These are phyloP conservation scores for Turritopsis dohrnii DNA, from an alignment of 30 jellyfish, hydroid and myxozoan species.

Conservation along the genomic window DNA sequence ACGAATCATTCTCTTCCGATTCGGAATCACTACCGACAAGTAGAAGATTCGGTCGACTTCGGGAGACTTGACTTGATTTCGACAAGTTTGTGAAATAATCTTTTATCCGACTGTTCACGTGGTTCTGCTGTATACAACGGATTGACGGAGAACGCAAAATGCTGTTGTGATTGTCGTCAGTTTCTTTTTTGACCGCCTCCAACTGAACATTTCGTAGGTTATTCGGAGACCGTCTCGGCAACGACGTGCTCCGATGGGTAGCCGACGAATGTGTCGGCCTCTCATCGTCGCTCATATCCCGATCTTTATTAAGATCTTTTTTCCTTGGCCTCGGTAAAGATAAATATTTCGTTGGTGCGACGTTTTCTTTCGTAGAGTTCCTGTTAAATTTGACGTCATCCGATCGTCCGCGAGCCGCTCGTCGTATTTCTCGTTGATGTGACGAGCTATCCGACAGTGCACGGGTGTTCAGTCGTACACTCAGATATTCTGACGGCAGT, in stretches of 20 bases:
- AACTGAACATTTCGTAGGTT: neutral
- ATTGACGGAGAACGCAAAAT: constrained; percentile 30
- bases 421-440: neutral
- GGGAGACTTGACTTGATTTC: constrained; percentile 9
- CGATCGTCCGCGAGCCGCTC: neutral
- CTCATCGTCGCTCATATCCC: neutral
- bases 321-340: constrained; percentile 14
- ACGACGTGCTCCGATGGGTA: constrained; percentile 37
- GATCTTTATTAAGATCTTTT: neutral
- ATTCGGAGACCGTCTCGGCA: constrained; percentile 23
- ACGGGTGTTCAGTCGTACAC: neutral
- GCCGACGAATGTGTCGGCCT: neutral
- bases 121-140: constrained; percentile 36
- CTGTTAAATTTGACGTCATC: neutral
- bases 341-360: constrained; percentile 2
- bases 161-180: constrained; percentile 1
- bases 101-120: constrained; percentile 24
- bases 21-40: constrained; percentile 24
- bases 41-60: constrained; percentile 36
- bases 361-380: neutral
- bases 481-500: constrained; percentile 9
- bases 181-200: constrained; percentile 1
- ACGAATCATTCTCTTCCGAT: constrained; percentile 31
- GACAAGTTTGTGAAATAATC: constrained; percentile 32
- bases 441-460: constrained; percentile 1